phyloP scores from a whole-genome alignment of 2,888 invertebrate species.

The Ichneumon xanthorius region DNA sequence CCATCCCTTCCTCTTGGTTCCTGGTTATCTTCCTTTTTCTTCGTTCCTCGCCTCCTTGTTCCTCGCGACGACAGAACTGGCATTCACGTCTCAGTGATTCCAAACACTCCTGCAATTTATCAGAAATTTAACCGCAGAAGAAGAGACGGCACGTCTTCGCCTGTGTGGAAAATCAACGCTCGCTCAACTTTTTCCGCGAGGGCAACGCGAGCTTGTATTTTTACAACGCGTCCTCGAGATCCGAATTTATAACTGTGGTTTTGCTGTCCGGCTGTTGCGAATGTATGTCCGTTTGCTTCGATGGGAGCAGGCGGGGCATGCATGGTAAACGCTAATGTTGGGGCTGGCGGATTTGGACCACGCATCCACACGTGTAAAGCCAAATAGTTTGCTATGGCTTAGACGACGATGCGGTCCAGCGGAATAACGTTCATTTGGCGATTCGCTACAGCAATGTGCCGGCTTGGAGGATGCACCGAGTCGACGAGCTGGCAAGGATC shows the following conservation, averaged over 20 bases:
- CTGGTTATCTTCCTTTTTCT: slow-evolving; percentile 43
- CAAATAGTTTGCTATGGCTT: slow-evolving; percentile 29
- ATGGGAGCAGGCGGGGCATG: background rate
- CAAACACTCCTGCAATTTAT: slow-evolving; percentile 62
- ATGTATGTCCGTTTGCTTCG: background rate
- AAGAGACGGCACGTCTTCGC: slow-evolving; percentile 28
- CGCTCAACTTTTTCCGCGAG: slow-evolving; percentile 42
- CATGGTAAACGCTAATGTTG: slow-evolving; percentile 28
- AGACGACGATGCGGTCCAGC: background rate
- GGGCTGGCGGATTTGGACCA: slow-evolving; percentile 15
- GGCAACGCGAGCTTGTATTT: slow-evolving; percentile 35
- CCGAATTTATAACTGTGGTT: slow-evolving; percentile 8
- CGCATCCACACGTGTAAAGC: slow-evolving; percentile 7
- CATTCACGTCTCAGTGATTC: slow-evolving; percentile 63
- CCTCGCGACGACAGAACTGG: slow-evolving; percentile 51
- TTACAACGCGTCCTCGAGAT: slow-evolving; percentile 17
- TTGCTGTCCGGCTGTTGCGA: background rate
- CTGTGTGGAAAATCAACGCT: slow-evolving; percentile 64
- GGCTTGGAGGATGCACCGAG: slow-evolving; percentile 20
- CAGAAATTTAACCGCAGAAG: slow-evolving; percentile 58
- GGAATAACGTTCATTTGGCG: slow-evolving; percentile 28
- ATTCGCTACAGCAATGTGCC: background rate
- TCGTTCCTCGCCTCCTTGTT: slow-evolving; percentile 4
- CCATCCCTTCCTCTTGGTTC: slow-evolving; percentile 15
- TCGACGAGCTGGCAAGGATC: slow-evolving; percentile 49